Conservation (phyloP, 2,113 vertebrate genomes). For the Synchiropus splendidus region DNA sequence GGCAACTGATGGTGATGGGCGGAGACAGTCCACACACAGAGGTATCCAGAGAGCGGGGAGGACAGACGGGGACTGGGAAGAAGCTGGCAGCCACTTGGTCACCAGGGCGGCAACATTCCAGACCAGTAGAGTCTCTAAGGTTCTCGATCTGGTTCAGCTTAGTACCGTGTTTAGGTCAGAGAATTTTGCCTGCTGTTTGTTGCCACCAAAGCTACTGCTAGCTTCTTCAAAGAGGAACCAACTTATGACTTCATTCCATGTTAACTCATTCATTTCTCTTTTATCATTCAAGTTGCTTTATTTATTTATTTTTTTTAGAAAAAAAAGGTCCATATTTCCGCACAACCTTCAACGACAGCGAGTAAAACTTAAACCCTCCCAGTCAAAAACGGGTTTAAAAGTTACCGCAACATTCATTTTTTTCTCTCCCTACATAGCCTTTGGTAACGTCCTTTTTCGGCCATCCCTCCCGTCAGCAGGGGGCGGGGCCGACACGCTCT, state of each 20-base stretch:
- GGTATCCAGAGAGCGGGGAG: slow-evolving; percentile 63
- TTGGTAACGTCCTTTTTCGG: slow-evolving; percentile 54
- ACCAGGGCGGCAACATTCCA: not conserved
- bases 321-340: slow-evolving; percentile 47
- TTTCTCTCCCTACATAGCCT: slow-evolving; percentile 52
- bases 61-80: slow-evolving; percentile 32
- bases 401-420: slow-evolving; percentile 58
- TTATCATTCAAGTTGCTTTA: not conserved
- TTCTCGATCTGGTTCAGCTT: not conserved
- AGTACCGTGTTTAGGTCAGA: too few species aligned
- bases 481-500: slow-evolving; percentile 22
- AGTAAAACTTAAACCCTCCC: slow-evolving; percentile 23
- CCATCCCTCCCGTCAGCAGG: slow-evolving; percentile 23
- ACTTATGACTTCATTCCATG: not conserved
- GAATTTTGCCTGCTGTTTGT: too few species aligned
- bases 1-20: slow-evolving; percentile 72
- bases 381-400: slow-evolving; percentile 20
- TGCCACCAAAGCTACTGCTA: not conserved
- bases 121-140: too few species aligned
- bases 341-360: slow-evolving; percentile 37
- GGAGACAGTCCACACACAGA: slow-evolving; percentile 57
- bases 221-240: not conserved
- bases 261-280: too few species aligned
- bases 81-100: not conserved
- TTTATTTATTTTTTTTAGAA: not conserved